Evolutionary conservation across 2,888 invertebrate genomes (phyloP), one percentile per base, ranked within the genome.

Genomic region (Mythimna impura): DNA sequence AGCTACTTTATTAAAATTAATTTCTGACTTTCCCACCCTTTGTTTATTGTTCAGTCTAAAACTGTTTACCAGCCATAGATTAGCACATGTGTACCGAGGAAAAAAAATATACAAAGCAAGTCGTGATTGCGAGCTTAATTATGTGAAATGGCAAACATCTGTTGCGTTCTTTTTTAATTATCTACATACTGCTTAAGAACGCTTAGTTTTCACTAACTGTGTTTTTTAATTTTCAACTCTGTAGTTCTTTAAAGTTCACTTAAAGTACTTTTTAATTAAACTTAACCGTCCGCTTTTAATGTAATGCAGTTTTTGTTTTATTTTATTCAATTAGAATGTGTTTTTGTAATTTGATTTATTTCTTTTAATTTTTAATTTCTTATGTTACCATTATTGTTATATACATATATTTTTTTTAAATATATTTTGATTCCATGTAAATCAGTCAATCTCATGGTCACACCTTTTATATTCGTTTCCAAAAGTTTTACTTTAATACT

Each of bases 131-230:
- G 62, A 66, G 65, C 62, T 57, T 67, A 50, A 66, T 65, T 74
- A 60, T 58, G 36, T 61, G 57, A 58, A 76, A 76, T 72, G 17
- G 72, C 68, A 55, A 72, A 58, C 79, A 80, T 80, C 61, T 80
- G 79, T 63, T 68, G 60, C 3, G n/a, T 40, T 47, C 43, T 74
- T 43, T 43, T 65, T 61, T 65, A 60, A 76, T 64, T 47, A 69
- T 10, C 17, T 65, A 30, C 12, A 62, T 52, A 40, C 47, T 30
- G 43, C 64, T 69, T 80, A 70, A 60, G 75, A 78, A 70, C 17
- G 34, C 20, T n/a, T 58, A 10, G 17, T 17, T 55, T 10, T 3
- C 1, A 62, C 43, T 61, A 50, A 20, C 17, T 47, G 2, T 14
- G 5, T 25, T 30, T 54, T 22, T 12, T 10, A 5, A 12, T 22